Evolutionary conservation across 1,140 invertebrate genomes (phyloP).

Genomic region (Drosophila hydei): DNA sequence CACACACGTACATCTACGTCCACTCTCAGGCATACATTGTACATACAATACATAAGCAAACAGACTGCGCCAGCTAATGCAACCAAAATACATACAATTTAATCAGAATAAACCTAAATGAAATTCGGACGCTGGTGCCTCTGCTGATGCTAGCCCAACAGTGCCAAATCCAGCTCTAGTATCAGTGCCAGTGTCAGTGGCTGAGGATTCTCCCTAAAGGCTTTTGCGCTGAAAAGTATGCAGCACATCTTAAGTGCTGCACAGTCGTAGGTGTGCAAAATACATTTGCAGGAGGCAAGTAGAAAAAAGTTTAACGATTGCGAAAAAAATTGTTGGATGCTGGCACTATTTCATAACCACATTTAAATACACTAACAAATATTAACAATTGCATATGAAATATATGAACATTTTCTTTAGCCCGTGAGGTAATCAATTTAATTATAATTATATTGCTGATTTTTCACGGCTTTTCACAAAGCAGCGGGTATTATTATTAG

Average conservation of each 20-base stretch:
- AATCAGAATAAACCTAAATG: slow-evolving; percentile 79
- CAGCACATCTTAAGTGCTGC: slow-evolving; percentile 69
- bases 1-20: slow-evolving; percentile 27
- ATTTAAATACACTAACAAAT: slow-evolving; percentile 10
- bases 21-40: slow-evolving; percentile 24
- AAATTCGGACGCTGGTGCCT: slow-evolving; percentile 58
- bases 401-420: no score
- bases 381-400: neutral
- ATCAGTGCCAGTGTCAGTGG: neutral
- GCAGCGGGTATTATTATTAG: no score
- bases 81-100: slow-evolving; percentile 80
- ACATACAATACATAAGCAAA: slow-evolving; percentile 31
- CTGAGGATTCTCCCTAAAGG: slow-evolving; percentile 47
- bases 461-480: no score
- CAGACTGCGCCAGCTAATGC: slow-evolving; percentile 63
- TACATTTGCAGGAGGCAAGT: slow-evolving; percentile 46
- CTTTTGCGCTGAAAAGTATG: slow-evolving; percentile 76
- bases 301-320: slow-evolving; percentile 74
- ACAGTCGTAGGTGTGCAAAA: slow-evolving; percentile 51
- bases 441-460: no score
- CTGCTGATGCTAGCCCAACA: slow-evolving; percentile 37
- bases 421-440: no score
- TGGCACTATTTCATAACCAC: neutral
- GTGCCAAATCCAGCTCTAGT: slow-evolving; percentile 9
- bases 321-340: slow-evolving; percentile 28